Evolutionary conservation across 2,797 vertebrate genomes (phyloP), one percentile per base, ranked within the genome.

Genomic region (Hippopotamyrus pictus): DNA sequence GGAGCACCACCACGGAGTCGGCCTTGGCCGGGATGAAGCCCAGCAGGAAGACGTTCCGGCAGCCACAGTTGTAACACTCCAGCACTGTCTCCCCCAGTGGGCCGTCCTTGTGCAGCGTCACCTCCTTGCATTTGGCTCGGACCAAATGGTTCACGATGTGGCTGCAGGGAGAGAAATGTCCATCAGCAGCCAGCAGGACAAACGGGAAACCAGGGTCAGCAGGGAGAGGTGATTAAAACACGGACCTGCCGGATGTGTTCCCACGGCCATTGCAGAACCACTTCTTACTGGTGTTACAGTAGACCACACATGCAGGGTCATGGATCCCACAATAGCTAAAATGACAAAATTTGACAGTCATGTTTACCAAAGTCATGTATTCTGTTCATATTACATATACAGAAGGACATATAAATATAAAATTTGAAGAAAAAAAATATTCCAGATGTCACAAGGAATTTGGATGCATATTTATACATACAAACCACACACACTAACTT

Each of bases 181-280:
- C 9, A 41, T 54, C 19, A 48, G 3, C 25, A n/a, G 3, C 19
- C 51, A 46, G 12, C 59, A 37, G 4, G 54, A 44, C 25, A 37
- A 37, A 33, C 33, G 6, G 3, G 48, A 51, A 69, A 73, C 33
- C 59, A n/a, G 5, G 8, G 12, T 12, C 3, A 25, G 48, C 37
- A 89, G 29, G 25, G 25, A 19, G 33, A 22, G n/a, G 12, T 2
- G 14, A 53, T 73, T 14, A 69, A 22, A 46, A 46, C 48, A 4
- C 14, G 92, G 93, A 99, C 98, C 98, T 99, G 95, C 98, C 99
- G 91, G 99, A 99, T 88, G 98, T 99, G 92, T 99, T 99, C 0
- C 99, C 99, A 92, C 98, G 98, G 12, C 98, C 98, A 0, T 99
- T 99, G 91, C 99, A 99, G 95, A 99, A 99, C 99, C 99, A 99